Percentiles rank a stretch among this genome's conserved stretches.
These are phyloP conservation scores for Geophilus truncorum DNA, from an alignment of 2,888 invertebrate species.

Conservation along the genomic window DNA sequence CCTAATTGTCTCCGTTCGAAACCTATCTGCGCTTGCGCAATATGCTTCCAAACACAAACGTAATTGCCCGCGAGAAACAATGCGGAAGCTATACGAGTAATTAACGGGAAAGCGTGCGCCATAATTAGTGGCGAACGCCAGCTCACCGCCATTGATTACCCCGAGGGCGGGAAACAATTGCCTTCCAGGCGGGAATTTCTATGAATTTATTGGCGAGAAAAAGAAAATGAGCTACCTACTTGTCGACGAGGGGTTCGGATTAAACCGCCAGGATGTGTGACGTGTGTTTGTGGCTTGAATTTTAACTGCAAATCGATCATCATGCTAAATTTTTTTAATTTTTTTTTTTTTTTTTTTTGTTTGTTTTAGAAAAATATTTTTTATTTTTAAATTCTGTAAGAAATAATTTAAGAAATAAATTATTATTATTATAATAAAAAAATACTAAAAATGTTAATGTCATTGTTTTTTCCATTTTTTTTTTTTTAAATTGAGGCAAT, in stretches of 20 bases:
- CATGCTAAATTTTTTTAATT: background rate
- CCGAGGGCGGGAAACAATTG: background rate
- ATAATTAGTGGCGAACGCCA: conserved; percentile 15
- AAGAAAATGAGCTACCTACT: background rate
- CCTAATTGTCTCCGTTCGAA: conserved; percentile 11
- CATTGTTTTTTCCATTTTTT: too few species aligned
- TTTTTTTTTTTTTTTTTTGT: too few species aligned
- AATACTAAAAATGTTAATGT: too few species aligned
- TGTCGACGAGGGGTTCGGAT: background rate
- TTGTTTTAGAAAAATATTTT: too few species aligned
- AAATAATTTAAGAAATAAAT: too few species aligned
- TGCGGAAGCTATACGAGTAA: conserved; percentile 15
- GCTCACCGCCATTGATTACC: conserved; percentile 4
- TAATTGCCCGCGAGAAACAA: conserved; percentile 15
- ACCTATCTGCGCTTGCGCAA: conserved; percentile 14
- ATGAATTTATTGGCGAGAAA: background rate
- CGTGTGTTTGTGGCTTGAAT: background rate
- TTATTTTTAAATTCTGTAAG: too few species aligned
- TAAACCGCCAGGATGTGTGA: too few species aligned
- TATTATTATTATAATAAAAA: too few species aligned
- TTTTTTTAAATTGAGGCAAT: too few species aligned
- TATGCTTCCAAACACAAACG: conserved; percentile 5
- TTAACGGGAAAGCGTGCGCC: conserved; percentile 4
- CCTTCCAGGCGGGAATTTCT: background rate
- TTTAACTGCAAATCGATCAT: background rate